Base-by-base conservation (phyloP, 2,888 invertebrate genomes). In the Scaptomyza caliginosa region DNA sequence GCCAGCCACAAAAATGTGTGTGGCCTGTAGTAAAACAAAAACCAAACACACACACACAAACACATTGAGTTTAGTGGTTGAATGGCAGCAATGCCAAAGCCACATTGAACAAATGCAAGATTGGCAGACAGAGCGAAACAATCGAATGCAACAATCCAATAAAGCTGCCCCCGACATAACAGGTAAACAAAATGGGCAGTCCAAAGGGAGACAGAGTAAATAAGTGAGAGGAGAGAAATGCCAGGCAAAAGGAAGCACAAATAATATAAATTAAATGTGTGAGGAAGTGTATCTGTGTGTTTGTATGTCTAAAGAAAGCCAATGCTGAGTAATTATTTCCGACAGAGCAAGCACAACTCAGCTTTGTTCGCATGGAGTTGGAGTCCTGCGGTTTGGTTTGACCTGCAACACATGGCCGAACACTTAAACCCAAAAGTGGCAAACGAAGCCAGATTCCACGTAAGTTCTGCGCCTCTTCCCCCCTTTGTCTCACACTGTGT, bases 1-100 rank as follows among this genome's bases (percentile, higher is more conserved):
- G 49, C 52, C 67, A 84, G 70, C 90, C 89, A 79, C 86, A 68
- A 74, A 81, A 82, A 81, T 86, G 88, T 32, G 88, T 32, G 13
- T 74, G 89, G 89, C 82, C 84, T 59, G 66, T 52, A 83, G 77
- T 80, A 74, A 74, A 81, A 82, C 83, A 81, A 88, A 90, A 89
- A 89, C 87, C 85, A 87, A 89, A 88, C 30, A 30, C n/a, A 30
- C 30, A 32, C 30, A 30, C 34, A 30, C 30, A 30, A 0, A 28
- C 32, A 13, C 8, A 89, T 89, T 88, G 88, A 90, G 85, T 89
- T 90, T 89, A 86, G 90, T 89, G 90, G 89, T 88, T 84, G 83
- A 86, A 71, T 77, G 70, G 77, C 86, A 83, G 77, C 74, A 83
- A 74, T 24, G 24, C 24, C 72, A 17, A 78, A 19, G 74, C 88